A percentile compares a stretch with the other conserved stretches of the same genome.
Conservation (phyloP, 2,797 vertebrate species). For the Choloepus didactylus region DNA sequence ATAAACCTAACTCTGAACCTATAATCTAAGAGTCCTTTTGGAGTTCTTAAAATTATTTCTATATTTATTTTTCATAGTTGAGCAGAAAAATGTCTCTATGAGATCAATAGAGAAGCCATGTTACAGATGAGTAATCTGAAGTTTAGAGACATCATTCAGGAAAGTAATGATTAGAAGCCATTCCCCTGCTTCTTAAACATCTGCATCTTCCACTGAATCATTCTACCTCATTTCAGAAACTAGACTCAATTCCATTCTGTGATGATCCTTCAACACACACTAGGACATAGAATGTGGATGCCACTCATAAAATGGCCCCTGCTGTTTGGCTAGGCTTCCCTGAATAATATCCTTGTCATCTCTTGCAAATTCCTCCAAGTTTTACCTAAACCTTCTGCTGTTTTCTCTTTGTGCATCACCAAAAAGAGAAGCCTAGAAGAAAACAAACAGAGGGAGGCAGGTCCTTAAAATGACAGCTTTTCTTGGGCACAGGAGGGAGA, state of each 20-base stretch:
- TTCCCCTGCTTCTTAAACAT: neutral
- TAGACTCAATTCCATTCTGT: neutral
- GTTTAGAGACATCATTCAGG: neutral
- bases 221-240: neutral
- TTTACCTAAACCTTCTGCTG: no score
- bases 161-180: neutral
- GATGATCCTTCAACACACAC: neutral
- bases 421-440: neutral
- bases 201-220: neutral
- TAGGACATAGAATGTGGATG: neutral
- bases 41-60: neutral
- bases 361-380: neutral
- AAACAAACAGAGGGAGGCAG: neutral
- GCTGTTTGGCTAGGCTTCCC: neutral
- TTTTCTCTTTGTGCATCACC: neutral
- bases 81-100: neutral
- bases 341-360: neutral
- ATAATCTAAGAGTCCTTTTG: neutral
- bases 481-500: neutral
- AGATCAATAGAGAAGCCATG: neutral
- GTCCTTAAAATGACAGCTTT: neutral
- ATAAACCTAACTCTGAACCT: no score
- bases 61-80: neutral
- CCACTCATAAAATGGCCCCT: neutral
- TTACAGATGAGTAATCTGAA: neutral